phyloP scores from a whole-genome alignment of 2,797 vertebrate genomes.

The Crax fasciolata region DNA sequence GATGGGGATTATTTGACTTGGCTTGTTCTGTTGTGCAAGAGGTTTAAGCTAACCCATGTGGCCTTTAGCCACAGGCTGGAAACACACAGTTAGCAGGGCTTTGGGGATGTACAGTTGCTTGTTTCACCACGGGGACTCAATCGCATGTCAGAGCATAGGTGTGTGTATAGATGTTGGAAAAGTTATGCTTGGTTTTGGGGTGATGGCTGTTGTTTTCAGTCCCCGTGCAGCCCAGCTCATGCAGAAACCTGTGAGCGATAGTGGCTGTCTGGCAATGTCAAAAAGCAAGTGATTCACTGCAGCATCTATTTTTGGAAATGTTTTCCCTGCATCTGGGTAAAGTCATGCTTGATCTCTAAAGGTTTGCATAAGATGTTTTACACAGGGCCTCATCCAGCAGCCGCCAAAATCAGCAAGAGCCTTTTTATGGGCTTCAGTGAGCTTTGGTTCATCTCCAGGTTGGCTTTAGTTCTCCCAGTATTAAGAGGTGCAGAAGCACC shows the following conservation, averaged over 20 bases:
- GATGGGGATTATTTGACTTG: neutral
- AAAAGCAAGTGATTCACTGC: neutral
- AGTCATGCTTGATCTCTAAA: neutral
- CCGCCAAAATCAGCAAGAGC: neutral
- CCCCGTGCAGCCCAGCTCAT: neutral
- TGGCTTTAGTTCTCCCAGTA: neutral
- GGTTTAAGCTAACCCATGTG: neutral
- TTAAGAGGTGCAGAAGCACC: neutral
- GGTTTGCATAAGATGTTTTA: neutral
- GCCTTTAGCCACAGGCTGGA: neutral
- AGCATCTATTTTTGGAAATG: neutral
- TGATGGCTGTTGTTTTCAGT: neutral
- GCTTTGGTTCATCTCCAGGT: neutral
- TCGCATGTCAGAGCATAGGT: neutral
- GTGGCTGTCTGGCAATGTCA: neutral
- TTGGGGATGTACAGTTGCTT: neutral
- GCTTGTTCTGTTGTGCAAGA: neutral
- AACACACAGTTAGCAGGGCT: fast-evolving
- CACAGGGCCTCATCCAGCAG: neutral
- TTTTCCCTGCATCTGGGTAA: neutral
- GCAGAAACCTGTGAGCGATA: neutral
- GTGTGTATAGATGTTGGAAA: neutral
- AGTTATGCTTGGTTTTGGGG: neutral
- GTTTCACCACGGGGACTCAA: neutral
- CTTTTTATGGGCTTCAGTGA: neutral